Base-by-base conservation (phyloP, 2,113 vertebrate genomes). In the Phalacrocorax pelagicus region DNA sequence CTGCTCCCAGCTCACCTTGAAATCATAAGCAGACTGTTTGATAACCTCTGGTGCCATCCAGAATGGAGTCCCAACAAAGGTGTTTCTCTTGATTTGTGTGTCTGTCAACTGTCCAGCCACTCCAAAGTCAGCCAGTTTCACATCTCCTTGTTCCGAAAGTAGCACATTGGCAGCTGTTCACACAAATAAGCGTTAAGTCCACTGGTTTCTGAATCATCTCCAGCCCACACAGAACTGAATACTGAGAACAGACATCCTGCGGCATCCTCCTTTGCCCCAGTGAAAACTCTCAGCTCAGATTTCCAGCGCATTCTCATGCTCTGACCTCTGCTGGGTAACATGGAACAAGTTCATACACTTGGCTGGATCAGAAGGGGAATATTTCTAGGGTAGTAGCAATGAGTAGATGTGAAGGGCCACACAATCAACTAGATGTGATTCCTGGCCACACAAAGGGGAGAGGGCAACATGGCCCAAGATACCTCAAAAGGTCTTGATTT, bases 31-130 rank as follows among this genome's bases (percentile, higher is more conserved):
- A 3, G 99, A 99, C 98, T 99, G 99, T 95, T 99, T 99, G 98
- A 99, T 99, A 94, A 99, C 99, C 96, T 99, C 99, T 1, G 99
- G 99, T 7, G 99, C 99, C 99, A 99, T 99, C 99, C 99, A 99
- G 98, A 99, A 99, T 1, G 99, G 99, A 14, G 99, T 99, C 46
- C 99, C 99, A 7, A 99, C 99, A 90, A 99, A 99, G 2, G 99
- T 99, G 98, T 99, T 99, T 94, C 99, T 99, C 98, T 99, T 99
- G 97, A 99, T 99, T 93, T 99, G 99, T 1, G 99, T 99, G 83
- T 99, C 99, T 12, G 99, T 99, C 97, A 99, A 97, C 98, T 99
- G 99, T 27, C 99, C 99, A 0, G 99, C 99, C 97, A 99, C 99
- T 13, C 99, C 99, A 8, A 99, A 99, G 97, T 99, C 99, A 10